A percentile compares a stretch with the other conserved stretches of the same genome.
These are phyloP conservation scores for Xestoiulus laeticollis DNA, from an alignment of 2,888 invertebrate species.

Conservation along the genomic window DNA sequence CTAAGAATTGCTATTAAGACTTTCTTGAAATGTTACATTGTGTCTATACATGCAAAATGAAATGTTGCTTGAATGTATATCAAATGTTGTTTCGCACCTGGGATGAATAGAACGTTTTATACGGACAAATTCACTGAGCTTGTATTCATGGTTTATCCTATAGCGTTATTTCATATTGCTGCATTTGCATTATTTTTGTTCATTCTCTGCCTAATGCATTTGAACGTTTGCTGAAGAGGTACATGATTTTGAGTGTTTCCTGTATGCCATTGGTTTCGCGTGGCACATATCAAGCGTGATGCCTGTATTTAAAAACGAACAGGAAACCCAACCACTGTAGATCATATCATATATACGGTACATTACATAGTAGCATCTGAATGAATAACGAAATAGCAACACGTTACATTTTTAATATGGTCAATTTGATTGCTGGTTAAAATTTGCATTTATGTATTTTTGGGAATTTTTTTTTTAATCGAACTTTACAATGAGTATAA, in stretches of 20 bases:
- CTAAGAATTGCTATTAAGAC: not conserved
- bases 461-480: not conserved
- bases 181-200: not conserved
- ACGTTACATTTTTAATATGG: too few relatives aligned
- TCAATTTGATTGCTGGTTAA: too few relatives aligned
- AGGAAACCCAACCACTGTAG: not conserved
- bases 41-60: too few relatives aligned
- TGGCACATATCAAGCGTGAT: slow-evolving; percentile 35
- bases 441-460: too few relatives aligned
- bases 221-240: not conserved
- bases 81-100: too few relatives aligned
- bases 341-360: not conserved
- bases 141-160: not conserved
- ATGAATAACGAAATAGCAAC: too few relatives aligned
- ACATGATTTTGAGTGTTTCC: not conserved
- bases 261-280: slow-evolving; percentile 31
- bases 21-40: not conserved
- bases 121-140: not conserved
- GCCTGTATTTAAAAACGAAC: not conserved
- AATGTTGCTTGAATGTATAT: too few relatives aligned
- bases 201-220: not conserved
- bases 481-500: not conserved
- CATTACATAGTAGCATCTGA: not conserved
- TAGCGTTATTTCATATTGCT: not conserved
- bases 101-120: too few relatives aligned